phyloP scores from a whole-genome alignment of 2,113 vertebrate species.

The Propithecus coquereli region DNA sequence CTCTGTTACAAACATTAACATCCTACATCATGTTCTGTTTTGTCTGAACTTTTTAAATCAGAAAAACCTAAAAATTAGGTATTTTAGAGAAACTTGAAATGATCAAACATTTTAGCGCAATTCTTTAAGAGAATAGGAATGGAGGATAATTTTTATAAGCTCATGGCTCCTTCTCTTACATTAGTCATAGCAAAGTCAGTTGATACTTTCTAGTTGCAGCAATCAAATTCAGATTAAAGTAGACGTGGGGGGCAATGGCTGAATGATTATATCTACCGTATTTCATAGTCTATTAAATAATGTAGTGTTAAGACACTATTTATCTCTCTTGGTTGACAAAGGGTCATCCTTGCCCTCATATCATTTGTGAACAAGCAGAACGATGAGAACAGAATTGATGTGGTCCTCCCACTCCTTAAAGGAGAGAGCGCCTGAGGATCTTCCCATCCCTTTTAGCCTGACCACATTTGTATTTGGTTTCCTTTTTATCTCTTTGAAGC shows the following conservation, averaged over 20 bases:
- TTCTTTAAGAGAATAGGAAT: not conserved
- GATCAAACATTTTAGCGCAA: not conserved
- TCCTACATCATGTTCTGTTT: conserved; percentile 23
- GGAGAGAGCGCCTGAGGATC: not conserved
- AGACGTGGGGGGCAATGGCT: not conserved
- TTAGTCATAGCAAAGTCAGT: not conserved
- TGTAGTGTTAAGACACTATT: not conserved
- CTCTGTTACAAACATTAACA: not conserved
- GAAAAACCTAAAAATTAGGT: not conserved
- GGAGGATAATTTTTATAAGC: not conserved
- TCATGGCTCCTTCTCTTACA: not conserved
- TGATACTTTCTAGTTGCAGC: not conserved
- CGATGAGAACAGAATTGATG: not conserved
- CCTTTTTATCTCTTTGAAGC: conserved; percentile 12
- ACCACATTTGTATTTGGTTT: not conserved
- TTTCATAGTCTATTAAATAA: not conserved
- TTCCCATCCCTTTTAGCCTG: not conserved
- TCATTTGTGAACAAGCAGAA: not conserved
- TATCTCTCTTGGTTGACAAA: not conserved
- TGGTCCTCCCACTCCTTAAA: not conserved
- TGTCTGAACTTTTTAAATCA: not conserved
- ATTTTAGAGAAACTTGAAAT: conserved; percentile 28
- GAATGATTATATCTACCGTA: not conserved
- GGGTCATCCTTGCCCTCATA: not conserved
- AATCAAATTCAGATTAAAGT: not conserved